Evolutionary conservation across 1,140 invertebrate species (phyloP).

Genomic region (Pachypeltis micranthus): DNA sequence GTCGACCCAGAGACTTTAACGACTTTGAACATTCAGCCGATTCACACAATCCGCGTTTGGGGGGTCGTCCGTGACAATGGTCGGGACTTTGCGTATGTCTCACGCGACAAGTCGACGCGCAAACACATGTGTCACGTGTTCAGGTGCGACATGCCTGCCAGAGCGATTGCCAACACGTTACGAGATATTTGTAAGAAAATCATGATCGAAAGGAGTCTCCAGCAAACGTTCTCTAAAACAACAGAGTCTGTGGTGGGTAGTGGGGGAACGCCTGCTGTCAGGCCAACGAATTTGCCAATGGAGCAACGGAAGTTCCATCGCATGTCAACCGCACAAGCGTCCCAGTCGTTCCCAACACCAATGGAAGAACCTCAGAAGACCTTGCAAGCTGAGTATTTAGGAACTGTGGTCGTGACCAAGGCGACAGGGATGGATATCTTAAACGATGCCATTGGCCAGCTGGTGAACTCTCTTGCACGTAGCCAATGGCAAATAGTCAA

Average conservation of each 20-base stretch:
- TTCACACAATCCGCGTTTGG: conserved; percentile 94
- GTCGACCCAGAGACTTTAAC: conserved; percentile 84
- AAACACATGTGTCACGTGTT: conserved; percentile 93
- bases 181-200: conserved; percentile 91
- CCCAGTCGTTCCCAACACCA: conserved; percentile 83
- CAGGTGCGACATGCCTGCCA: conserved; percentile 87
- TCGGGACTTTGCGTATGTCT: conserved; percentile 97
- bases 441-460: conserved; percentile 79
- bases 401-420: conserved; percentile 64
- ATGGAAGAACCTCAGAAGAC: conserved; percentile 96
- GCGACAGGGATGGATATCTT: conserved; percentile 85
- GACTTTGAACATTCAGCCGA: conserved; percentile 83
- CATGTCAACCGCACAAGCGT: conserved; percentile 39
- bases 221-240: conserved; percentile 56
- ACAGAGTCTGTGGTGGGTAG: conserved; percentile 40
- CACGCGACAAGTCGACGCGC: conserved; percentile 74
- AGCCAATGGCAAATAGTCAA: conserved; percentile 69
- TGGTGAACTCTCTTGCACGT: conserved; percentile 50
- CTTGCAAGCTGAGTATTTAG: conserved; percentile 75
- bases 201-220: conserved; percentile 81
- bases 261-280: conserved; percentile 37
- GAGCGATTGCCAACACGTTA: conserved; percentile 87
- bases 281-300: conserved; percentile 76
- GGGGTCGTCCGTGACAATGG: conserved; percentile 92
- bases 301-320: conserved; percentile 54